Evolutionary conservation across 2,888 invertebrate species (phyloP).

Genomic region (Protonemura montana): DNA sequence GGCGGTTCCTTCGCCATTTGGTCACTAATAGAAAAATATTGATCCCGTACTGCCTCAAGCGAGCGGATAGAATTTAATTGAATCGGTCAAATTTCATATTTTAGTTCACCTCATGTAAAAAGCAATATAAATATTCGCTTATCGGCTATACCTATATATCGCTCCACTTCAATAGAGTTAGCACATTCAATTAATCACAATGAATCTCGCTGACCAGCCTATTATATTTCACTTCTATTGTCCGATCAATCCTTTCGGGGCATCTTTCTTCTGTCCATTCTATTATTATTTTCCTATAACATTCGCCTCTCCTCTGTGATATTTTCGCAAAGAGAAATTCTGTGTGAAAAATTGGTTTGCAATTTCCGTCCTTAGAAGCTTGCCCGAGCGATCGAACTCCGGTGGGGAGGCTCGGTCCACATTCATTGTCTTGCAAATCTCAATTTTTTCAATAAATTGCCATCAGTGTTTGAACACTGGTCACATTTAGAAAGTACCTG

Average conservation of each 20-base stretch:
- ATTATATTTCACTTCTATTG: not conserved
- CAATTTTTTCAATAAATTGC: no score
- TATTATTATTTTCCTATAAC: not conserved
- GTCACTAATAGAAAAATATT: not conserved
- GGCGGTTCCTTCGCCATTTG: not conserved
- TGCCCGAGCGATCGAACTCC: not conserved
- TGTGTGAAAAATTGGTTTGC: not conserved
- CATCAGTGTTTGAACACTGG: no score
- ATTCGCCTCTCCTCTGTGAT: not conserved
- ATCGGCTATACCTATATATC: not conserved
- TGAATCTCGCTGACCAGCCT: not conserved
- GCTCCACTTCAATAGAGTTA: not conserved
- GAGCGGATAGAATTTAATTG: not conserved
- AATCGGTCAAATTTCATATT: not conserved
- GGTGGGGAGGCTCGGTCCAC: not conserved
- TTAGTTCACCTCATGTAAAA: not conserved
- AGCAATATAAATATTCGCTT: not conserved
- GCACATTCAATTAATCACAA: not conserved
- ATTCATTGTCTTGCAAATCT: no score
- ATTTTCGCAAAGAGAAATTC: not conserved
- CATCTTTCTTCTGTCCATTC: not conserved
- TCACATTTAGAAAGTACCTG: no score
- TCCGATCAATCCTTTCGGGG: not conserved
- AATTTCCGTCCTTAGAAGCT: not conserved
- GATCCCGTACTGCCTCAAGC: not conserved